Percentiles rank a stretch among this genome's conserved stretches.
Evolutionary conservation across 2,888 invertebrate genomes (phyloP).

Genomic region (Chrysomela aeneicollis): DNA sequence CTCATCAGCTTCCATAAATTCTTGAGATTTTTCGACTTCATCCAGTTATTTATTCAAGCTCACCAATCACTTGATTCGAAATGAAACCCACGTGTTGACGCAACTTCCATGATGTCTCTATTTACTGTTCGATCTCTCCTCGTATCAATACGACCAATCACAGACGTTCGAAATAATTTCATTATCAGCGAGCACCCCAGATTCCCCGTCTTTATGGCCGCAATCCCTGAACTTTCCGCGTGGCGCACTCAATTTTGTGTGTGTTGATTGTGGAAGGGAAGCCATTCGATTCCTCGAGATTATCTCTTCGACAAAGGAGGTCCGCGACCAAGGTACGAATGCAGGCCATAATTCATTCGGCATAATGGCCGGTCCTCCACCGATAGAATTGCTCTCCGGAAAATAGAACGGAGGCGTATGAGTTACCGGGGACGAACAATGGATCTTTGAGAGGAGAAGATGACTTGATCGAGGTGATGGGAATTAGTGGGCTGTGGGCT

Average conservation of each 20-base stretch:
- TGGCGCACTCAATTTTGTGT: not conserved
- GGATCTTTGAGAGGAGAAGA: not conserved
- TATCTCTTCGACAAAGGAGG: constrained; percentile 5
- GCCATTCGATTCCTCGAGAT: not conserved
- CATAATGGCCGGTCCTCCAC: constrained; percentile 3
- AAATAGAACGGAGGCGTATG: not conserved
- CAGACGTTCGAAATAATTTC: not conserved
- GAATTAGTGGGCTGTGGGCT: not conserved
- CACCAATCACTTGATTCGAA: too few relatives aligned
- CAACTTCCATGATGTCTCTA: too few relatives aligned
- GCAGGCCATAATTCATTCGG: constrained; percentile 1
- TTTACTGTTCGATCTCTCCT: too few relatives aligned
- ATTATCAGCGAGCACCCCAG: not conserved
- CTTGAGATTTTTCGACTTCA: too few relatives aligned
- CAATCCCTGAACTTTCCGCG: not conserved
- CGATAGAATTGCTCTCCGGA: constrained; percentile 3
- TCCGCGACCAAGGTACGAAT: not conserved
- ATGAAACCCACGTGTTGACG: too few relatives aligned
- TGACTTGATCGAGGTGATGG: not conserved
- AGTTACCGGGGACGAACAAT: not conserved
- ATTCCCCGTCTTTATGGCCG: not conserved
- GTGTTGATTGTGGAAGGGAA: not conserved
- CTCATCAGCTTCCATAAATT: too few relatives aligned
- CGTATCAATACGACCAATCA: too few relatives aligned
- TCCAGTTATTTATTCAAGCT: too few relatives aligned